A percentile compares a stretch with the other conserved stretches of the same genome.
Evolutionary conservation across 2,113 vertebrate genomes (phyloP).

Genomic region (Grammomys dolichurus): DNA sequence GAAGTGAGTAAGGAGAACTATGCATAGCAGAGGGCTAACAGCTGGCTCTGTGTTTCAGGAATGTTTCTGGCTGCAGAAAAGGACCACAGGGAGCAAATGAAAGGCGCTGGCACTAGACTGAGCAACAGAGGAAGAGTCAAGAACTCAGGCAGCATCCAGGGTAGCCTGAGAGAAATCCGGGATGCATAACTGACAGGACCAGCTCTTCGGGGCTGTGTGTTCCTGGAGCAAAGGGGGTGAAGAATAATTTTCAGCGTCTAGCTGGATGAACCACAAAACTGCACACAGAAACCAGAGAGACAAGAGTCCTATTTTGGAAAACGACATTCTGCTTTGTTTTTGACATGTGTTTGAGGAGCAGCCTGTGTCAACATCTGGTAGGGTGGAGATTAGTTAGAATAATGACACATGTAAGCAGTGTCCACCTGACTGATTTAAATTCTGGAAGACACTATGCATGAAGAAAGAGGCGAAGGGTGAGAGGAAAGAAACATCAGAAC

Average conservation of each 20-base stretch:
- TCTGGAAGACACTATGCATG: not conserved
- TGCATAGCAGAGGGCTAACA: not conserved
- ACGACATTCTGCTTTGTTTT: not conserved
- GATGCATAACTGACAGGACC: not conserved
- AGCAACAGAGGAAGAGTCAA: not conserved
- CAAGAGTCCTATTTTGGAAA: slow-evolving; percentile 31
- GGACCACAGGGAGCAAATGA: not conserved
- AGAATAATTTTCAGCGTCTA: slow-evolving; percentile 15
- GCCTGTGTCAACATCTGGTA: not conserved
- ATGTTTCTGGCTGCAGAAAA: not conserved
- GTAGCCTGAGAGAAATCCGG: not conserved
- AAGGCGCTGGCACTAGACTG: not conserved
- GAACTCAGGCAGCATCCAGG: not conserved
- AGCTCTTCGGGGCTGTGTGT: not conserved
- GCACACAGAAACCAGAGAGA: not conserved
- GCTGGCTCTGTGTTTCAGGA: not conserved
- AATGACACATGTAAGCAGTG: not conserved
- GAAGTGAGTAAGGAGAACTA: not conserved
- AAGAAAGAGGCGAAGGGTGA: not conserved
- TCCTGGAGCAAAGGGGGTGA: not conserved
- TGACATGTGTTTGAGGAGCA: not conserved
- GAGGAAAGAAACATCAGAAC: not conserved
- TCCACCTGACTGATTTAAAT: not conserved
- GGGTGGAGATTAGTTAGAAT: not conserved
- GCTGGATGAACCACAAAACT: not conserved